A percentile compares a stretch with the other conserved stretches of the same genome.
Conservation (phyloP, 2,888 invertebrate species). For the Nephrotoma guestfalica region DNA sequence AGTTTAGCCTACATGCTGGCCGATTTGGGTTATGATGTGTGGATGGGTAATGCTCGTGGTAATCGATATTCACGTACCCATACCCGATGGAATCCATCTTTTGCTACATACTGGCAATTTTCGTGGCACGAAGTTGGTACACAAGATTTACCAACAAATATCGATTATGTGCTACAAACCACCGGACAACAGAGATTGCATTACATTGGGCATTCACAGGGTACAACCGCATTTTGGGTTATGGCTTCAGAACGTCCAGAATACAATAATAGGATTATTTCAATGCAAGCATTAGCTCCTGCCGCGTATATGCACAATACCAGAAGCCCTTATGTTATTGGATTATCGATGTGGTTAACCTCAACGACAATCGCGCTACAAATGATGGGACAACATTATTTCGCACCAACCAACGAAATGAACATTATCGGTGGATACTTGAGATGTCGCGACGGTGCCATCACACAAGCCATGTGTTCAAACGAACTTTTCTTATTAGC, state of each 20-base stretch:
- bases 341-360: neutral
- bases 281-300: slow-evolving; percentile 40
- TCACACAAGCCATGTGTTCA: slow-evolving; percentile 39
- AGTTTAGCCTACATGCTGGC: slow-evolving; percentile 38
- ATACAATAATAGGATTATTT: slow-evolving; percentile 38
- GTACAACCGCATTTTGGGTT: slow-evolving; percentile 41
- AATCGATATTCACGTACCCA: slow-evolving; percentile 32
- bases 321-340: slow-evolving; percentile 29
- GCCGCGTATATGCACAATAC: slow-evolving; percentile 38
- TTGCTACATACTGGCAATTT: slow-evolving; percentile 12
- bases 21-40: slow-evolving; percentile 32
- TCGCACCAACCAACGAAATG: slow-evolving; percentile 38
- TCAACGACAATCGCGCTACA: slow-evolving; percentile 25
- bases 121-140: slow-evolving; percentile 38
- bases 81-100: slow-evolving; percentile 23
- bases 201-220: slow-evolving; percentile 43
- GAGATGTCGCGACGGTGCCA: slow-evolving; percentile 36
- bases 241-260: slow-evolving; percentile 36
- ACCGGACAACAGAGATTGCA: slow-evolving; percentile 31
- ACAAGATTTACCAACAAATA: slow-evolving; percentile 39
- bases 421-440: slow-evolving; percentile 24
- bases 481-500: slow-evolving; percentile 44
- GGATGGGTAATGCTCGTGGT: slow-evolving; percentile 32
- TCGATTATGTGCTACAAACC: slow-evolving; percentile 29
- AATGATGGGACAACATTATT: slow-evolving; percentile 33